A percentile compares a stretch with the other conserved stretches of the same genome.
phyloP scores from a whole-genome alignment of 2,797 vertebrate species.

The Carduelis carduelis region DNA sequence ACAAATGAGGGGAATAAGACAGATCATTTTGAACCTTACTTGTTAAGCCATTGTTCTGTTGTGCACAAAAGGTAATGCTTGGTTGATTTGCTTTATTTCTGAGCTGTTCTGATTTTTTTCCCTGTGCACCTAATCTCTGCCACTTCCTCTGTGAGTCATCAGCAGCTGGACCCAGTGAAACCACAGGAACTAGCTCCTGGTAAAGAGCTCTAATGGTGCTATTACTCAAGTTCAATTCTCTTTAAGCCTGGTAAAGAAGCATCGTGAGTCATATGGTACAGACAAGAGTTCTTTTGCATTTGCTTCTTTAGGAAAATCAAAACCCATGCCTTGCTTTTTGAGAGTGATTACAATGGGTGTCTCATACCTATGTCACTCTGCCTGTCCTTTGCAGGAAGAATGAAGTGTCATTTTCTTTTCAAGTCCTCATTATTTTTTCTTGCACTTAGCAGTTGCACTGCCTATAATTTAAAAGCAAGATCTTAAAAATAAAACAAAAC shows the following conservation, averaged over 20 bases:
- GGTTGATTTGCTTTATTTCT: conserved; percentile 92
- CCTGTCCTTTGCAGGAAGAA: not conserved
- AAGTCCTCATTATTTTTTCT: not conserved
- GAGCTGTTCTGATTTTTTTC: conserved; percentile 74
- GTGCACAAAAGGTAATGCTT: conserved; percentile 95
- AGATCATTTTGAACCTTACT: conserved; percentile 88
- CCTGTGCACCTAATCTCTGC: conserved; percentile 78
- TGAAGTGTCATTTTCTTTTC: conserved; percentile 4
- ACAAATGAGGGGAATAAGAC: conserved; percentile 84
- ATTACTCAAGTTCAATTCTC: conserved; percentile 89
- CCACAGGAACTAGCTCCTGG: conserved; percentile 82
- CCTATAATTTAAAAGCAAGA: not conserved
- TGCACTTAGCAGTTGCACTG: not conserved
- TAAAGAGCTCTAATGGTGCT: conserved; percentile 88
- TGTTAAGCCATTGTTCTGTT: conserved; percentile 90
- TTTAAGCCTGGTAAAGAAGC: conserved; percentile 70
- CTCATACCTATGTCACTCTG: not conserved
- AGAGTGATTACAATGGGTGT: conserved; percentile 26
- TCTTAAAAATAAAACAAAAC: conserved; percentile 32
- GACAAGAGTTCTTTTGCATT: conserved; percentile 69
- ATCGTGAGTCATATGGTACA: conserved; percentile 60
- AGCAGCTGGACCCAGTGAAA: conserved; percentile 85
- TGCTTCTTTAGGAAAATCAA: conserved; percentile 61
- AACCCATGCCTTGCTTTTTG: conserved; percentile 48
- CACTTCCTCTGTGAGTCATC: conserved; percentile 85